Base-by-base conservation (phyloP, 2,113 vertebrate genomes). In the Gasterosteus aculeatus region DNA sequence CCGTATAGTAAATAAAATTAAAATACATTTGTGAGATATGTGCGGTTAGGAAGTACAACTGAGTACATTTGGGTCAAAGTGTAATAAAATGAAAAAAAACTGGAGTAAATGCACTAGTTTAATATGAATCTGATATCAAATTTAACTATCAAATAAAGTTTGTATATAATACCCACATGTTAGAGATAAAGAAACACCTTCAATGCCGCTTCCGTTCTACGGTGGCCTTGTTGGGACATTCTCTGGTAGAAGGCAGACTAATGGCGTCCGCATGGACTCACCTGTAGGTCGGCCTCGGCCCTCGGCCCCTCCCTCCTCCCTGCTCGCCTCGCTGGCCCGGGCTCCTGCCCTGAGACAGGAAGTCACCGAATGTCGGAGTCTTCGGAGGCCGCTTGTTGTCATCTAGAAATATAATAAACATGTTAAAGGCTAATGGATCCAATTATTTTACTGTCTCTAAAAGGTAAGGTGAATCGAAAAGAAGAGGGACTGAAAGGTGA, bases 231-330 rank as follows among this genome's bases (percentile, higher is more conserved):
- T 15, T 31, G 2, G 3, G n/a, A 16, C 62, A 12, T 56, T 15
- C n/a, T 35, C 18, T 39, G 3, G 18, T 10, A 16, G 11, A 38
- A 11, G 31, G 56, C 38, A 57, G 15, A 8, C 39, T 10, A 6
- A 59, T 18, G 22, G 3, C 11, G 26, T 57, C 29, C 26, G 39
- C 15, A 3, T 63, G 42, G 29, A 60, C 16, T 57, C 82, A 97
- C 96, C 96, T 97, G 93, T 97, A 97, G 83, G 92, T 92, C 49
- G 88, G 94, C 69, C 90, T 85, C 35, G 81, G 91, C 10, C 91
- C 92, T 2, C 86, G 70, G 14, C 91, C 88, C 75, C 49, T 83
- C 10, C 88, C 93, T 80, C 88, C 54, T 46, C 78, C 83, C 33
- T 89, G 74, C 0, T 93, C 90, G 42, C 89, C 89, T 63, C 83